Percentiles rank a stretch among this genome's conserved stretches.
Conservation (phyloP, 2,888 invertebrate species). For the Coecobrya sp. region DNA sequence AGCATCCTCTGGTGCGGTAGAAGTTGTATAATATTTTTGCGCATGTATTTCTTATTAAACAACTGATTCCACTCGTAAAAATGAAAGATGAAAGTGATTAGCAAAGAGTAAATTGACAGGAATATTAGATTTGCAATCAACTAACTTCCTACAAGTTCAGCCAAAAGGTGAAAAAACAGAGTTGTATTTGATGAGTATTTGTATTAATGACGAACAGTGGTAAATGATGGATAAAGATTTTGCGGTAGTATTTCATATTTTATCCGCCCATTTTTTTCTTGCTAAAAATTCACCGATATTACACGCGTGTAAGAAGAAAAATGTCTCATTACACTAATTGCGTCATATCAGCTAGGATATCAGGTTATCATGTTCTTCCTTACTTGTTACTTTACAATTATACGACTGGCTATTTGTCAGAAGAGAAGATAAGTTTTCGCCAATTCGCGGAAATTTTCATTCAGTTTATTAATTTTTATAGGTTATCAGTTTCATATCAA, state of each 20-base stretch:
- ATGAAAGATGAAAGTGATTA: slow-evolving; percentile 13
- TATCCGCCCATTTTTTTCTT: not conserved
- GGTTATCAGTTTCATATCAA: not conserved
- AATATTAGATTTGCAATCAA: not conserved
- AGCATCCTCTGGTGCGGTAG: slow-evolving; percentile 59
- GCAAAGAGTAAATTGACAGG: not conserved
- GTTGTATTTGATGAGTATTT: not conserved
- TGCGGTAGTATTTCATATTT: not conserved
- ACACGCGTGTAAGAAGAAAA: not conserved
- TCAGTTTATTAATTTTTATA: not conserved
- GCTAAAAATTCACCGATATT: not conserved
- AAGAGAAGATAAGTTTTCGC: slow-evolving; percentile 15
- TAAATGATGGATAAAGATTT: not conserved
- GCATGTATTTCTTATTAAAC: slow-evolving; percentile 38
- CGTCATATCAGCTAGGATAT: slow-evolving; percentile 16
- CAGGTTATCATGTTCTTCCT: not conserved
- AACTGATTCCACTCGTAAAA: slow-evolving; percentile 66
- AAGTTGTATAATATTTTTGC: not conserved
- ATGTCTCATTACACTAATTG: slow-evolving; percentile 47
- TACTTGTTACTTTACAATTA: not conserved
- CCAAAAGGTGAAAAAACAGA: too few relatives aligned
- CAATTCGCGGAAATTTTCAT: not conserved
- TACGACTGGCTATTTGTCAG: slow-evolving; percentile 13
- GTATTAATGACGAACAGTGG: not conserved
- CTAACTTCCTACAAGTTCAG: slow-evolving; percentile 5